Evolutionary conservation across 1,140 invertebrate genomes (phyloP).

Genomic region (Lepidurus arcticus): DNA sequence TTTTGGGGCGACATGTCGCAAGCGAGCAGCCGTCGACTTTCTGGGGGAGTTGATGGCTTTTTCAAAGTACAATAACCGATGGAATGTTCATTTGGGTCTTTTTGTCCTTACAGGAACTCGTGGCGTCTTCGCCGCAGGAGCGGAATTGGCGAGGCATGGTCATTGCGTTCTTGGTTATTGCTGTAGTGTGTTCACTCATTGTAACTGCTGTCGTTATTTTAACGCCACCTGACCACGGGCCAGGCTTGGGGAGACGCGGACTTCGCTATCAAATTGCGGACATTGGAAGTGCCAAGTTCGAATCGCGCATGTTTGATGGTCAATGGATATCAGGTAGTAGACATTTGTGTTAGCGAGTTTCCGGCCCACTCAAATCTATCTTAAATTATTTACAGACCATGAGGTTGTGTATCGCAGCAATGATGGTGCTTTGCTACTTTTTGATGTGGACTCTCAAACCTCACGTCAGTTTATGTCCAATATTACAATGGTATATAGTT

Average conservation of each 20-base stretch:
- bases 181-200: conserved; percentile 77
- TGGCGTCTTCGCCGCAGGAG: conserved; percentile 68
- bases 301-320: conserved; percentile 62
- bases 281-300: conserved; percentile 57
- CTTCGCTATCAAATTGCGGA: conserved; percentile 54
- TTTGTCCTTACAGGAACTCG: conserved; percentile 61
- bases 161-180: conserved; percentile 79
- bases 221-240: conserved; percentile 65
- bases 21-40: background rate
- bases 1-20: background rate
- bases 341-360: background rate
- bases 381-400: conserved; percentile 51
- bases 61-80: too few species aligned
- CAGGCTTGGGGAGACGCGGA: conserved; percentile 57
- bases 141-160: conserved; percentile 85
- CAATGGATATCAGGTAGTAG: conserved; percentile 70
- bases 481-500: conserved; percentile 62
- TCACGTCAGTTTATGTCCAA: conserved; percentile 66
- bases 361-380: background rate
- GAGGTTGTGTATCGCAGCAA: conserved; percentile 63
- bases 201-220: conserved; percentile 78
- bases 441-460: conserved; percentile 63
- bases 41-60: background rate
- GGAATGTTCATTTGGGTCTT: background rate
- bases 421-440: conserved; percentile 62